Percentiles rank a stretch among this genome's conserved stretches.
Evolutionary conservation across 2,888 invertebrate species (phyloP).

Genomic region (Listrodromus nycthemerus): DNA sequence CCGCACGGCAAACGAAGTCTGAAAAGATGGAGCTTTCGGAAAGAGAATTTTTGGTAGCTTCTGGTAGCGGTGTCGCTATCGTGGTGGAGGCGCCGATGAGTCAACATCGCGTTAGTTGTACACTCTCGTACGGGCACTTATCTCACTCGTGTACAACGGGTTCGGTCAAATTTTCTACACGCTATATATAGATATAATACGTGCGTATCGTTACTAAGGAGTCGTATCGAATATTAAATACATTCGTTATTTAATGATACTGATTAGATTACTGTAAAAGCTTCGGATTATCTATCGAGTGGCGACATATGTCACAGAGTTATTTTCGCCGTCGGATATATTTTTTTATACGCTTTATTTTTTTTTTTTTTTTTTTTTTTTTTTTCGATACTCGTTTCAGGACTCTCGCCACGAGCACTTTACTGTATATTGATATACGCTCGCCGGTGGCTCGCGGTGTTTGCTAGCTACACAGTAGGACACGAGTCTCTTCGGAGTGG

Average conservation of each 20-base stretch:
- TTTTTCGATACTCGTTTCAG: constrained; percentile 31
- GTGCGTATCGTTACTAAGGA: constrained; percentile 46
- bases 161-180: constrained; percentile 20
- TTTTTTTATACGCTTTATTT: constrained; percentile 18
- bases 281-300: constrained; percentile 80
- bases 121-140: constrained; percentile 26
- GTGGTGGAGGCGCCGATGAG: constrained; percentile 18
- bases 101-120: constrained; percentile 30
- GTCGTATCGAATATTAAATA: constrained; percentile 78
- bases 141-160: constrained; percentile 31
- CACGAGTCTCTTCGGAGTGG: constrained; percentile 55
- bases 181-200: background rate
- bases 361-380: constrained; percentile 25
- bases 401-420: constrained; percentile 47
- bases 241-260: constrained; percentile 81
- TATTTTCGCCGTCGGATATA: constrained; percentile 43
- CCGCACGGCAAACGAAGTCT: constrained; percentile 12
- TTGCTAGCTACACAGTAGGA: constrained; percentile 47
- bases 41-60: constrained; percentile 31
- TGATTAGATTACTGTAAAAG: constrained; percentile 83
- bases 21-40: constrained; percentile 16
- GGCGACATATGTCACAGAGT: constrained; percentile 78
- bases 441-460: constrained; percentile 50
- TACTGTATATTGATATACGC: constrained; percentile 45
- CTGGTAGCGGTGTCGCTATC: constrained; percentile 15